phyloP scores from a whole-genome alignment of 2,797 vertebrate genomes.

The Morelia viridis region DNA sequence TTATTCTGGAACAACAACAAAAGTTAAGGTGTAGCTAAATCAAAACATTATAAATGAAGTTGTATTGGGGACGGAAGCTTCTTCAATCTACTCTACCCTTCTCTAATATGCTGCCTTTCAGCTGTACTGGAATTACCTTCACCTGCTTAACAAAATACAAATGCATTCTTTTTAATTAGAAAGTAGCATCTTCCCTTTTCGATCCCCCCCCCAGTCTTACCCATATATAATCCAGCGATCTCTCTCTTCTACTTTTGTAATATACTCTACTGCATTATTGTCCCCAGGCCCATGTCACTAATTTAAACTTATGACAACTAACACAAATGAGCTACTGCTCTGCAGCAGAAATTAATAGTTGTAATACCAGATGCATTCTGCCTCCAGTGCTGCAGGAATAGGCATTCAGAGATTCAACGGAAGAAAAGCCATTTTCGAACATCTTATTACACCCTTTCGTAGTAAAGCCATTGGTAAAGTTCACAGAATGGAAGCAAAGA shows the following conservation, averaged over 20 bases:
- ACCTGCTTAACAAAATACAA: no score
- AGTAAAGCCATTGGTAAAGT: slow-evolving; percentile 72
- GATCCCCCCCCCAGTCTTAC: not conserved
- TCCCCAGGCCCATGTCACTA: not conserved
- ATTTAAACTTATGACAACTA: not conserved
- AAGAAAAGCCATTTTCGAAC: slow-evolving; percentile 70
- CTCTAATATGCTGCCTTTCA: no score
- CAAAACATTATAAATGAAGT: no score
- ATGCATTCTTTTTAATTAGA: no score
- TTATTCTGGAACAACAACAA: no score
- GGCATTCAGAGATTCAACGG: slow-evolving; percentile 66
- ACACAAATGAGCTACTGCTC: not conserved
- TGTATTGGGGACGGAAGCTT: not conserved
- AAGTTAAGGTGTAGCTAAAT: no score
- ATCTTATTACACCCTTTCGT: slow-evolving; percentile 72
- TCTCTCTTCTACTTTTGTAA: slow-evolving; percentile 6
- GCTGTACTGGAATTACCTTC: no score
- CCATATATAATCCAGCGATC: slow-evolving; percentile 37
- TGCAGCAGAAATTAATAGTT: slow-evolving; percentile 25
- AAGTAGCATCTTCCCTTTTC: not conserved
- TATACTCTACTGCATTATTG: not conserved
- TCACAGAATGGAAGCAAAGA: slow-evolving; percentile 73
- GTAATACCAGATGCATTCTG: slow-evolving; percentile 88
- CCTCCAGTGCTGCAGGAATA: slow-evolving; percentile 73
- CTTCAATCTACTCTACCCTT: no score